phyloP scores from a whole-genome alignment of 1,140 invertebrate species.

The Coelopa frigida region DNA sequence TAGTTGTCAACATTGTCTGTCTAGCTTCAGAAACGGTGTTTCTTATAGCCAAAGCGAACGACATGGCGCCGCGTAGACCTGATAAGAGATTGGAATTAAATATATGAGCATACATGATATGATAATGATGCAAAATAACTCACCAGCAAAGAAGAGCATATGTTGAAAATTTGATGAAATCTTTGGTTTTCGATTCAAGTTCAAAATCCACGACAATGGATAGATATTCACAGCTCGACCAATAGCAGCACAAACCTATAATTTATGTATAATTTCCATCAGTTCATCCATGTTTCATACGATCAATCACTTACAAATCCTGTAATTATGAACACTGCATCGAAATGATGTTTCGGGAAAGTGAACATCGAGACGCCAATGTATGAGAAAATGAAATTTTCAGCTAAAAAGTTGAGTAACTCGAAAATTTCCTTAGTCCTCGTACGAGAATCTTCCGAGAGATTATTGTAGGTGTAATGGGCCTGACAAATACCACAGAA shows the following conservation, averaged over 20 bases:
- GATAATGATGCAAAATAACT: slow-evolving; percentile 19
- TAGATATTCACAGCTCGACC: slow-evolving; percentile 92
- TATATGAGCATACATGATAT: slow-evolving; percentile 2
- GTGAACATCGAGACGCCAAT: slow-evolving; percentile 99
- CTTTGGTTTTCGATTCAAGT: slow-evolving; percentile 86
- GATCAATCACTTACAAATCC: slow-evolving; percentile 68
- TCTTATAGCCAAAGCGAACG: slow-evolving; percentile 92
- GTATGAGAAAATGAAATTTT: slow-evolving; percentile 99
- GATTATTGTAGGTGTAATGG: slow-evolving; percentile 98
- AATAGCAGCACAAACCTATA: slow-evolving; percentile 70
- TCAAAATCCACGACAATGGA: slow-evolving; percentile 88
- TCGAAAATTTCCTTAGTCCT: slow-evolving; percentile 95
- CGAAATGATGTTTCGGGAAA: slow-evolving; percentile 91
- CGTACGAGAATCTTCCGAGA: slow-evolving; percentile 79
- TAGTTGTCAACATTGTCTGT: slow-evolving; percentile 92
- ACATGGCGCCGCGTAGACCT: slow-evolving; percentile 93
- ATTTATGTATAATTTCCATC: background rate
- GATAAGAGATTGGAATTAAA: slow-evolving; percentile 12
- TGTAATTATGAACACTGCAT: slow-evolving; percentile 82
- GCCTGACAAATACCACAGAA: slow-evolving; percentile 99
- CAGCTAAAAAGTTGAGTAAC: slow-evolving; percentile 90
- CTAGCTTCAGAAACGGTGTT: slow-evolving; percentile 92
- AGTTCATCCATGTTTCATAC: background rate
- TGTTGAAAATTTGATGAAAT: slow-evolving; percentile 94
- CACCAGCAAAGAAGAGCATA: slow-evolving; percentile 97